phyloP scores from a whole-genome alignment of 2,113 vertebrate species.

The Onychostruthus taczanowskii region DNA sequence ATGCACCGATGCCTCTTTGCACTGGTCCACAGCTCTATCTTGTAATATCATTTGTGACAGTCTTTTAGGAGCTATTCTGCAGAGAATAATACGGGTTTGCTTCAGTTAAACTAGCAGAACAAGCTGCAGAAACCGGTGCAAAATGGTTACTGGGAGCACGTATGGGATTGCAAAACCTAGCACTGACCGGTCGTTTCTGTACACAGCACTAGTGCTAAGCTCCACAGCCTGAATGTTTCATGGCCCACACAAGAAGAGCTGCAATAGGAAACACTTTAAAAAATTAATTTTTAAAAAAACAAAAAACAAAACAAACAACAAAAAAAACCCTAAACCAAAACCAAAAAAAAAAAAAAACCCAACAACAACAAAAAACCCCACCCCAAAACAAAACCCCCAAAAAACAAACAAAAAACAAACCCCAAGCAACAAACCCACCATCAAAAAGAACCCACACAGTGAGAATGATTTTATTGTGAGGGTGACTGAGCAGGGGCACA shows the following conservation, averaged over 20 bases:
- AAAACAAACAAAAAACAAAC: not conserved
- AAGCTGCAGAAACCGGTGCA: not conserved
- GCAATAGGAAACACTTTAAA: not conserved
- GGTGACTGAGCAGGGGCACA: not conserved
- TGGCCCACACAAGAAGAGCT: not conserved
- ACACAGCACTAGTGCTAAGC: not conserved
- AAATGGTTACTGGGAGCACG: not conserved
- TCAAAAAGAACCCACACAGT: not conserved
- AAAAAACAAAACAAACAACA: too few species aligned
- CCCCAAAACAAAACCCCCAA: too few species aligned
- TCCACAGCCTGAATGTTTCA: not conserved
- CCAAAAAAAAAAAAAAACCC: too few species aligned
- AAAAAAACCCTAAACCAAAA: too few species aligned
- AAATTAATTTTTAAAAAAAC: too few species aligned
- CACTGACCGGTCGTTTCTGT: not conserved
- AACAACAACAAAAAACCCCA: too few species aligned
- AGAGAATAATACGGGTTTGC: not conserved
- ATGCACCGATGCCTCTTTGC: not conserved
- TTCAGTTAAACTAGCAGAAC: not conserved
- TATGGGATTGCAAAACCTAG: not conserved
- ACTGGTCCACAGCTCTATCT: not conserved
- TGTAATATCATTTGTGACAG: slow-evolving; percentile 6
- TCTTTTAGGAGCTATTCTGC: not conserved
- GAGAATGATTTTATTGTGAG: not conserved
- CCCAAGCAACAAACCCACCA: not conserved